Base-by-base conservation (phyloP, 2,113 vertebrate genomes). In the Pao palembangensis region DNA sequence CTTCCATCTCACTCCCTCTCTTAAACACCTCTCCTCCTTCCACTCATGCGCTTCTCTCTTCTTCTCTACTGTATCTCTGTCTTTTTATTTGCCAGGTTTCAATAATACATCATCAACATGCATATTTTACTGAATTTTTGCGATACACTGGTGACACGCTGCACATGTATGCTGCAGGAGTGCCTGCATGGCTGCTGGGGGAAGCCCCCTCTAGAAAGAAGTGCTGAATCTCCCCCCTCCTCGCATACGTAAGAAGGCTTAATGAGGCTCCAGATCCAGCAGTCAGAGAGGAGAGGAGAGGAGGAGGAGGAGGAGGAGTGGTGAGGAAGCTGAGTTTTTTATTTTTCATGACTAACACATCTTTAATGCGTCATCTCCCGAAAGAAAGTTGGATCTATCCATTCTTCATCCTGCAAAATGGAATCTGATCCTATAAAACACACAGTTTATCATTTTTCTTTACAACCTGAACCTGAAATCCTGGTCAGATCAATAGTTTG, bases 81-180 rank as follows among this genome's bases (percentile, higher is more conserved):
- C 42, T 38, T 66, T 59, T 62, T 55, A 59, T 58, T 28, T 6
- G 23, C 54, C 61, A 0, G 18, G 43, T 66, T 75, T 88, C 28
- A 79, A 82, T 86, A 73, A 80, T 67, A 64, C 50, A 82, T 82
- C 23, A 19, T 8, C 25, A 18, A 17, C 42, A 65, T 81, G 58
- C 38, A 78, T 82, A 65, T 78, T 86, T 85, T 59, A 81, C 12
- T 3, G 54, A 51, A 72, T 72, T 51, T 28, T 53, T 69, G 67
- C 50, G 49, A 51, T n/a, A 55, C 42, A 43, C 67, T 60, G 2
- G 14, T 51, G 58, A 62, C 49, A 28, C 50, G 3, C 67, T 54
- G 53, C 65, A 55, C 57, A 62, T 68, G 34, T 61, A 51, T 20
- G 10, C 49, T 66, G 38, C 6, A 34, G 47, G 55, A 53, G 52